These are phyloP conservation scores for Eurypyga helias DNA, from an alignment of 2,113 vertebrate species.

Conservation along the genomic window DNA sequence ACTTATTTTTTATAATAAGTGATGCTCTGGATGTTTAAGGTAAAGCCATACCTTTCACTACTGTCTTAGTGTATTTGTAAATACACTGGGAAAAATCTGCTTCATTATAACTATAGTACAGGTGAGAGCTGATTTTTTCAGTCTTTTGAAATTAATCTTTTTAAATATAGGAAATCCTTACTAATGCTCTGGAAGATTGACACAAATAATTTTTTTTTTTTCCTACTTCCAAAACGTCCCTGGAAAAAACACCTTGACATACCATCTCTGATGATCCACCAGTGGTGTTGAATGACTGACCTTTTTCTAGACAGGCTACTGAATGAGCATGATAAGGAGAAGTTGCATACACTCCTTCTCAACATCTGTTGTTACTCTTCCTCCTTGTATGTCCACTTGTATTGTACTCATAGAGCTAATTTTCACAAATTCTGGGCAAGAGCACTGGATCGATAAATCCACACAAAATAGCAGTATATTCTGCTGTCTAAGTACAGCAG, in stretches of 20 bases:
- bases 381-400: background rate
- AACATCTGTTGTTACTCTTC: background rate
- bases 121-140: background rate
- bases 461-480: background rate
- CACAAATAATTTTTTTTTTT: accelerated
- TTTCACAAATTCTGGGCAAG: background rate
- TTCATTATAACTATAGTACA: background rate
- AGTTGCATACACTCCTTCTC: background rate
- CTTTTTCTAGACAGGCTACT: background rate
- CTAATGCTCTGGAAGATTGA: background rate
- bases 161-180: background rate
- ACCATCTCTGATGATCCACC: background rate
- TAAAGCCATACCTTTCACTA: background rate
- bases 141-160: background rate
- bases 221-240: background rate
- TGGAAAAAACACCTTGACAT: background rate
- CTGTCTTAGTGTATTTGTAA: background rate
- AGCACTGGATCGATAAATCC: background rate
- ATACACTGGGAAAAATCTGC: background rate
- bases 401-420: background rate
- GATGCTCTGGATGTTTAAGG: background rate
- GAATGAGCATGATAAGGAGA: background rate
- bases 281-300: background rate
- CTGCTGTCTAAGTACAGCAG: background rate
- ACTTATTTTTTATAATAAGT: background rate